A percentile compares a stretch with the other conserved stretches of the same genome.
These are phyloP conservation scores for Zosterops hypoxanthus DNA, from an alignment of 2,113 vertebrate genomes.

Conservation along the genomic window DNA sequence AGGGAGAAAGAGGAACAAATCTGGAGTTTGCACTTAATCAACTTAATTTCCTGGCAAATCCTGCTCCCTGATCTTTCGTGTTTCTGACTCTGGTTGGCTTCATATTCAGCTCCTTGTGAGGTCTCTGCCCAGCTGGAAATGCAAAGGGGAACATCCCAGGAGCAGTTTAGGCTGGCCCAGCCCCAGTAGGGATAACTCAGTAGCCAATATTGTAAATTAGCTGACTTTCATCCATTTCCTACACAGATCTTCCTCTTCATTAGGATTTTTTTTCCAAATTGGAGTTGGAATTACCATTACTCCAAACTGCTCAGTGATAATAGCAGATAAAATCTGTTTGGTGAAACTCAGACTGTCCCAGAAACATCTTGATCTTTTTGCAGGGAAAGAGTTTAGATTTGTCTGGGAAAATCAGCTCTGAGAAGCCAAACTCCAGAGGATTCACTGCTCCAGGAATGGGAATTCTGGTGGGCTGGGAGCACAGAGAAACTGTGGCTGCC, in stretches of 20 bases:
- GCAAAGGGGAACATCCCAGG: not conserved
- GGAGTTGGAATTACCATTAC: not conserved
- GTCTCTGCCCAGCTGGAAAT: not conserved
- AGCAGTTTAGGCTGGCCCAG: not conserved
- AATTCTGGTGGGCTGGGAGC: not conserved
- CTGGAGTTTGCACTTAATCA: not conserved
- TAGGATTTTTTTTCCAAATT: not conserved
- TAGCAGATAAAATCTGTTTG: not conserved
- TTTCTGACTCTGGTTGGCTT: not conserved
- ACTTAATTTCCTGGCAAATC: not conserved
- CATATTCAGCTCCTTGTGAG: not conserved
- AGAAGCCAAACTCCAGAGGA: not conserved
- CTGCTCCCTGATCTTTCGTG: not conserved
- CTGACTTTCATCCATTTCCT: not conserved
- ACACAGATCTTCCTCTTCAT: not conserved
- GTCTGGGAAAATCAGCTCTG: not conserved
- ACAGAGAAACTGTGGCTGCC: not conserved
- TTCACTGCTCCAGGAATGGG: not conserved
- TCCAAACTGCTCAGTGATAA: not conserved
- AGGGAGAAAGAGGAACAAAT: not conserved
- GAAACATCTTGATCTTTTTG: rapidly evolving
- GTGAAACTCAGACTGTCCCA: not conserved
- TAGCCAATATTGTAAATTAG: not conserved
- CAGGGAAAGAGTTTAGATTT: not conserved
- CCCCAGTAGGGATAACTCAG: not conserved